Evolutionary conservation across 2,888 invertebrate genomes (phyloP).

Genomic region (Cynaeus angustus): DNA sequence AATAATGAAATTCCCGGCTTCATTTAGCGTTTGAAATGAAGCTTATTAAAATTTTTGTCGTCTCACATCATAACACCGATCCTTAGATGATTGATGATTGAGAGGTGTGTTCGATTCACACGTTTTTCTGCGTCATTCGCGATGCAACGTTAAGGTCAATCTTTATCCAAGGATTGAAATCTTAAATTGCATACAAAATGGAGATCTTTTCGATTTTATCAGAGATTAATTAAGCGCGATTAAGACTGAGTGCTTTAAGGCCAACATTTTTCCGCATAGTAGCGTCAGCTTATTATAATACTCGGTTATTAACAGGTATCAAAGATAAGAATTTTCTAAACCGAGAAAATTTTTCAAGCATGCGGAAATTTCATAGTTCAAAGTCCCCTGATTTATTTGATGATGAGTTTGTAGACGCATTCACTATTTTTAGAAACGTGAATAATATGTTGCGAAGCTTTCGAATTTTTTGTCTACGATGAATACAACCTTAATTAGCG

Average conservation of each 20-base stretch:
- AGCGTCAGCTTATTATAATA: background rate
- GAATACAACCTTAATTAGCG: too few relatives aligned
- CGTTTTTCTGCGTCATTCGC: slow-evolving; percentile 26
- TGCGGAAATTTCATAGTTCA: too few relatives aligned
- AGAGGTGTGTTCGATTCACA: slow-evolving; percentile 26
- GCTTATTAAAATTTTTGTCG: slow-evolving; percentile 29
- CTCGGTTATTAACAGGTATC: background rate
- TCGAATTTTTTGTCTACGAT: too few relatives aligned
- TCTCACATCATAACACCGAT: slow-evolving; percentile 10
- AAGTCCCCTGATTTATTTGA: too few relatives aligned
- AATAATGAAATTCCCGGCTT: slow-evolving; percentile 28
- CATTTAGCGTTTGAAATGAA: slow-evolving; percentile 28
- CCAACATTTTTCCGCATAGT: slow-evolving; percentile 16
- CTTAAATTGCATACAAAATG: slow-evolving; percentile 29
- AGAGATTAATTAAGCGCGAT: slow-evolving; percentile 33
- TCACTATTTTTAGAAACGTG: too few relatives aligned
- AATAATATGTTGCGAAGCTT: too few relatives aligned
- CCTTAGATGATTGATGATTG: slow-evolving; percentile 18
- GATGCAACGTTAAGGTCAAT: slow-evolving; percentile 31
- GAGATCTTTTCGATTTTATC: slow-evolving; percentile 22
- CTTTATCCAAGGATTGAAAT: slow-evolving; percentile 20
- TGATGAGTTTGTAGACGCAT: too few relatives aligned
- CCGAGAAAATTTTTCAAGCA: too few relatives aligned
- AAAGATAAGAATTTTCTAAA: too few relatives aligned
- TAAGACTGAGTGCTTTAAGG: slow-evolving; percentile 16